Conservation (phyloP, 2,113 vertebrate genomes). For the Tiliqua scincoides region DNA sequence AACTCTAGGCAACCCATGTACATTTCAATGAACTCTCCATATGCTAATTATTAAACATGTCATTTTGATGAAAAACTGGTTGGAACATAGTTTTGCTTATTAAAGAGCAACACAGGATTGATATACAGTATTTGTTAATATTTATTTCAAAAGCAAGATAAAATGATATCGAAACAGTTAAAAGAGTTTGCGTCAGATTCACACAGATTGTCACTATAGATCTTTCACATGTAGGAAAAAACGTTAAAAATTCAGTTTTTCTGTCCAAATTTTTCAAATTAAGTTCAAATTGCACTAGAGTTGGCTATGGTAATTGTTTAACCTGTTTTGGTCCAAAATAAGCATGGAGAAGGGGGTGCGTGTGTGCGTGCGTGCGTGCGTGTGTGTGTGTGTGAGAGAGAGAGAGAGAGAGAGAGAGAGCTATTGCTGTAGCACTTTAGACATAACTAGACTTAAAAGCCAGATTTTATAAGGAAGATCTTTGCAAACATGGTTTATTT, state of each 20-base stretch:
- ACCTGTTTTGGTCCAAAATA: slow-evolving; percentile 56
- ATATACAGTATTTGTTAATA: slow-evolving; percentile 28
- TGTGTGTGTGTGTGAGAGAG: not conserved
- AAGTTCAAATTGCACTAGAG: slow-evolving; percentile 18
- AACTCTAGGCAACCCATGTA: slow-evolving; percentile 57
- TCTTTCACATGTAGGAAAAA: slow-evolving; percentile 5
- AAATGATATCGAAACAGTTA: slow-evolving; percentile 31
- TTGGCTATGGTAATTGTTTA: slow-evolving; percentile 58
- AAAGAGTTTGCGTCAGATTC: slow-evolving; percentile 5
- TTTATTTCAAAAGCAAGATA: slow-evolving; percentile 38
- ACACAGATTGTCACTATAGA: not conserved
- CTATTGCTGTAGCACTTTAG: slow-evolving; percentile 49
- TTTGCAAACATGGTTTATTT: slow-evolving; percentile 71
- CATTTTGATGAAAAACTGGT: slow-evolving; percentile 43
- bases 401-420: slow-evolving; percentile 36
- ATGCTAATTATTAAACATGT: slow-evolving; percentile 55
- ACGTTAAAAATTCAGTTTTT: not conserved
- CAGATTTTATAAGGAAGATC: slow-evolving; percentile 64
- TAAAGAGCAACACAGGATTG: slow-evolving; percentile 44
- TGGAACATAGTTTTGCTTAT: slow-evolving; percentile 30
- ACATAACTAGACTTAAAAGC: slow-evolving; percentile 63
- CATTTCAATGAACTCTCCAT: slow-evolving; percentile 55
- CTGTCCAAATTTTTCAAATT: slow-evolving; percentile 38
- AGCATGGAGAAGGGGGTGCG: slow-evolving; percentile 14
- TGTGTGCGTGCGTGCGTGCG: not conserved